phyloP scores from a whole-genome alignment of 2,797 vertebrate species.

The Sebastes miniatus region DNA sequence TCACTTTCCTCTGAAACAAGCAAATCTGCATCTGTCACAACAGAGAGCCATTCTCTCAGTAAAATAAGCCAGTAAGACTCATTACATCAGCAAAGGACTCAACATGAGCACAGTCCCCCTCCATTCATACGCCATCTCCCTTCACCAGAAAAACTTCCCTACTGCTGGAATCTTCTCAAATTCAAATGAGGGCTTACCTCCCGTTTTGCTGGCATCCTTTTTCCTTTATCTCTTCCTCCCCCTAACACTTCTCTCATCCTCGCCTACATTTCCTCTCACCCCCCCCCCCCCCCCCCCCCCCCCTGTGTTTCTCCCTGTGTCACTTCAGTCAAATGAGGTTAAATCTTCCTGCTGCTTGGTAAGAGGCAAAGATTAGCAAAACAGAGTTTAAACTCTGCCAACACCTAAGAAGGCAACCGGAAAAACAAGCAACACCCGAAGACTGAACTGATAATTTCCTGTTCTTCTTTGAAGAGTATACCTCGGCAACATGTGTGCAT shows the following conservation, averaged over 20 bases:
- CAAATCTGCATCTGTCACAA: not conserved
- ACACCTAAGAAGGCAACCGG: not conserved
- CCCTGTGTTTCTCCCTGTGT: not conserved
- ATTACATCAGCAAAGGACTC: slow-evolving; percentile 10
- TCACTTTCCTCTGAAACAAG: not conserved
- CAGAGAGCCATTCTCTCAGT: not conserved
- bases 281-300: accelerated
- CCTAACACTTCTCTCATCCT: slow-evolving; percentile 12
- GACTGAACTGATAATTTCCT: not conserved
- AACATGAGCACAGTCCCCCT: not conserved
- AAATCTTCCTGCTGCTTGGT: slow-evolving; percentile 21
- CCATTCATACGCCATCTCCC: slow-evolving; percentile 5
- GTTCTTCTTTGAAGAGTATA: not conserved
- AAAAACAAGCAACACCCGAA: slow-evolving; percentile 3
- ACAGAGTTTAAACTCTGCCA: slow-evolving; percentile 8
- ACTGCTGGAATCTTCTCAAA: slow-evolving; percentile 46
- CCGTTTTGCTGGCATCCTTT: slow-evolving; percentile 17
- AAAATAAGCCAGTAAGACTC: slow-evolving; percentile 13
- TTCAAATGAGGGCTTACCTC: slow-evolving; percentile 59
- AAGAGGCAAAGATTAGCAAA: slow-evolving; percentile 30
- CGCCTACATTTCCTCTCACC: not conserved
- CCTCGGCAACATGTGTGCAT: not conserved
- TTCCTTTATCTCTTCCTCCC: slow-evolving; percentile 18
- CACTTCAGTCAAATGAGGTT: slow-evolving; percentile 28
- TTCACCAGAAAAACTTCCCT: slow-evolving; percentile 22